Base-by-base conservation (phyloP, 2,113 vertebrate genomes). In the Rutilus rutilus region DNA sequence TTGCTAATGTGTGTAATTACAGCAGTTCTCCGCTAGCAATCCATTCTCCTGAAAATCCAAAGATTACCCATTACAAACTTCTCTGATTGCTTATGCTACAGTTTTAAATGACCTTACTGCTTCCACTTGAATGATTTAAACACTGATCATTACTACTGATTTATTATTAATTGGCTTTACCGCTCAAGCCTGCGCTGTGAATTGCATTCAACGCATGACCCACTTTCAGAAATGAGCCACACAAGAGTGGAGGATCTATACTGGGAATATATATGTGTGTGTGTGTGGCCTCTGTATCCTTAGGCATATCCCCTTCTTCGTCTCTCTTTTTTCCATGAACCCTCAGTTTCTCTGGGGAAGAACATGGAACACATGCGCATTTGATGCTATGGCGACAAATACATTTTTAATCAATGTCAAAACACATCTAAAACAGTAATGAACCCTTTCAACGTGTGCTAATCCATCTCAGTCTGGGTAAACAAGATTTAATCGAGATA, bases 141-240 rank as follows among this genome's bases (percentile, higher is more conserved):
- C 50, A 64, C 74, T 59, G 23, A 76, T 57, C 79, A 52, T 83
- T 64, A 71, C 76, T 30, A 15, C 12, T 79, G 62, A 84, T 79
- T 65, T 59, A 85, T 74, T 74, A 75, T 54, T 62, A 47, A 79
- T 86, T 78, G 73, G 50, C 45, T 76, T 42, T 73, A 69, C 65
- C 42, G 83, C 82, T 36, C 65, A 33, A 77, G 50, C 17, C 47
- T 50, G 6, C 17, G 78, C 82, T 62, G 62, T 62, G 82, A 50
- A 81, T 69, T 39, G 36, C 54, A 42, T 86, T 52, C 52, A 69
- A 65, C 21, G n/a, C 23, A 15, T 87, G 83, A 86, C 87, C 87
- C 81, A 90, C 57, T 88, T 90, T 59, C 77, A 60, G 54, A 9
- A 50, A 77, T 85, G 78, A 85, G 47, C 59, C 60, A 83, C 47